These are phyloP conservation scores for Carassius auratus DNA, from an alignment of 2,113 vertebrate genomes.

Conservation along the genomic window DNA sequence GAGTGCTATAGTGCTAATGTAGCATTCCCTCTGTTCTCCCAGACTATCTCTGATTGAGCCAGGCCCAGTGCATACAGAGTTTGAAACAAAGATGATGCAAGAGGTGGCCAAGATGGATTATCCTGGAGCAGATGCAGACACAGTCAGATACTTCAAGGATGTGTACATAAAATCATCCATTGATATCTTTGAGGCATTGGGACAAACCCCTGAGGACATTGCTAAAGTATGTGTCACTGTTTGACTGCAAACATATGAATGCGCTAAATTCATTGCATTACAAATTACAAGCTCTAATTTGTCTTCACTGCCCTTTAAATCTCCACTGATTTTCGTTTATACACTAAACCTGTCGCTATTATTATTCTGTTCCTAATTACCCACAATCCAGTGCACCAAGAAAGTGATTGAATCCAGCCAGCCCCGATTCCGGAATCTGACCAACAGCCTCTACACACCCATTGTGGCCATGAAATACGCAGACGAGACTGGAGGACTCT, in stretches of 20 bases:
- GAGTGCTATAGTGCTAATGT: background rate
- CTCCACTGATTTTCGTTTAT: background rate
- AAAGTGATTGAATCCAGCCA: slow-evolving; percentile 79
- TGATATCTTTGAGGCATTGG: slow-evolving; percentile 82
- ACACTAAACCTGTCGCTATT: background rate
- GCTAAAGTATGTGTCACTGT: slow-evolving; percentile 72
- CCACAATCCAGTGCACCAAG: slow-evolving; percentile 74
- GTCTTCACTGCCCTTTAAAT: no score
- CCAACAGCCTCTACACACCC: slow-evolving; percentile 81
- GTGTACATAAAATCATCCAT: slow-evolving; percentile 80
- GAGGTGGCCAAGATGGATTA: slow-evolving; percentile 80
- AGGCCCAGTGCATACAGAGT: slow-evolving; percentile 83
- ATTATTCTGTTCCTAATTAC: background rate
- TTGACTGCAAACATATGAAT: background rate
- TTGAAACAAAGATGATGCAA: slow-evolving; percentile 83
- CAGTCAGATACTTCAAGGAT: slow-evolving; percentile 81
- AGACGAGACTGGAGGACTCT: slow-evolving; percentile 79
- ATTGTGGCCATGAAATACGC: slow-evolving; percentile 82
- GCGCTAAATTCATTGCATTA: background rate
- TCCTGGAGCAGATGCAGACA: slow-evolving; percentile 76
- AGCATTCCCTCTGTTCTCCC: slow-evolving; percentile 1
- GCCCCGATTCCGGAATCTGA: slow-evolving; percentile 81
- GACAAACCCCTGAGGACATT: slow-evolving; percentile 79
- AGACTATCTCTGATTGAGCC: slow-evolving; percentile 84
- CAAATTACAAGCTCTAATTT: no score